Base-by-base conservation (phyloP, 2,797 vertebrate species). In the Antennarius maculatus region DNA sequence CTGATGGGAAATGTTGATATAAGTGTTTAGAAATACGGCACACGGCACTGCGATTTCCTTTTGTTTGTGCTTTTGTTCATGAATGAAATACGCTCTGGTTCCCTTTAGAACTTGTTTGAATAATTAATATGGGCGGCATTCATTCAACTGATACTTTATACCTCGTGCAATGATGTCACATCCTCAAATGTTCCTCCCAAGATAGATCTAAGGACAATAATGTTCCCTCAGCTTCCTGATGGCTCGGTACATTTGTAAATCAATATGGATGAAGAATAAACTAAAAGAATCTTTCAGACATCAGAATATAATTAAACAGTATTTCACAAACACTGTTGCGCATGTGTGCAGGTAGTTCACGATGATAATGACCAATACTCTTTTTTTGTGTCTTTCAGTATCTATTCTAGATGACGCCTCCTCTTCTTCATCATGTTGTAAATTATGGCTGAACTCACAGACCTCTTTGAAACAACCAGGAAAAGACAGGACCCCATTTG, bases 111-210 rank as follows among this genome's bases (percentile, higher is more conserved):
- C 76, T 61, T 15, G 47, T 65, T 46, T 92, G 66, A 90, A 91
- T 90, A 79, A 92, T 92, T 92, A 29, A 92, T 84, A 54, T 27
- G 48, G 46, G 61, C 37, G 42, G 48, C 73, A 73, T 88, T 91
- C 85, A 86, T 78, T 74, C 18, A 75, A 61, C 60, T 71, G 85
- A 88, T 77, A 89, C 74, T 76, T 67, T 84, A 89, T 71, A 88
- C 84, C 54, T 57, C 18, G 27, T 41, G 45, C 31, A 45, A 50
- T 77, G 70, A 48, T 41, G 46, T 84, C 80, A 76, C 62, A 71
- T 81, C 42, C 66, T 74, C 49, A 58, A 34, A 58, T 78, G 73
- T 80, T 80, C 83, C 74, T 79, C 63, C 59, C 14, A 50, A 39
- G 47, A 68, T 16, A 37, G 29, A 79, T 37, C 31, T 15, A 41